phyloP scores from a whole-genome alignment of 1,140 invertebrate species.

The Elysia chlorotica region DNA sequence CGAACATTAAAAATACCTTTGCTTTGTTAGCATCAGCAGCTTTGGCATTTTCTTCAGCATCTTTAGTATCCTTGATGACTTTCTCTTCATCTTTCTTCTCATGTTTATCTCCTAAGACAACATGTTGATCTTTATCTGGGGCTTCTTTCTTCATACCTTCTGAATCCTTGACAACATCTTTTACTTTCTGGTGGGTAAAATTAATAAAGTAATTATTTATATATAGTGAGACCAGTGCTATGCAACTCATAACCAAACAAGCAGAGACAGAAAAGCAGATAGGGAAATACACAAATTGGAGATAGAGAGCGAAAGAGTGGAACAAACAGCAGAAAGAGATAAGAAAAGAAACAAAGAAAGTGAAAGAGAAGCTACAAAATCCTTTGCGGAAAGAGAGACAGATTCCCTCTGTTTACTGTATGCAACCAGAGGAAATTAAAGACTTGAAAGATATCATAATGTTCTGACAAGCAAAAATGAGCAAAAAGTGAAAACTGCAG shows the following conservation, averaged over 20 bases:
- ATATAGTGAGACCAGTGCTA: too few species aligned
- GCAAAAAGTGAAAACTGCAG: background rate
- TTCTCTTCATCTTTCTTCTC: conserved; percentile 9
- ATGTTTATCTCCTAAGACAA: too few species aligned
- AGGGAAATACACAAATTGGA: background rate
- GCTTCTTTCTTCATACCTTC: conserved; percentile 1
- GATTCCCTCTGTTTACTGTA: too few species aligned
- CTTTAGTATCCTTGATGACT: conserved; percentile 13
- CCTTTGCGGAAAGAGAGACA: too few species aligned
- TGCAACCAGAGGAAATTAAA: too few species aligned
- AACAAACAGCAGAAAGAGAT: too few species aligned
- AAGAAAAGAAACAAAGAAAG: too few species aligned
- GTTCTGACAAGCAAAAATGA: background rate
- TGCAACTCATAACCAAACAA: background rate
- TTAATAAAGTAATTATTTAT: too few species aligned
- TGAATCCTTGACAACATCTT: background rate
- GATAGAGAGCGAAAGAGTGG: background rate
- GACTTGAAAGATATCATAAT: too few species aligned
- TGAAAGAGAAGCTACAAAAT: too few species aligned
- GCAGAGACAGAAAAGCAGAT: background rate
- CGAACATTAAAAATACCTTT: background rate
- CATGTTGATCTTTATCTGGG: conserved; percentile 4
- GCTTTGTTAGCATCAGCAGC: background rate
- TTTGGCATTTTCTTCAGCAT: conserved; percentile 5
- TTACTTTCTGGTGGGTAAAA: background rate